Conservation (phyloP, 2,113 vertebrate genomes). For the Oenanthe oenanthe region DNA sequence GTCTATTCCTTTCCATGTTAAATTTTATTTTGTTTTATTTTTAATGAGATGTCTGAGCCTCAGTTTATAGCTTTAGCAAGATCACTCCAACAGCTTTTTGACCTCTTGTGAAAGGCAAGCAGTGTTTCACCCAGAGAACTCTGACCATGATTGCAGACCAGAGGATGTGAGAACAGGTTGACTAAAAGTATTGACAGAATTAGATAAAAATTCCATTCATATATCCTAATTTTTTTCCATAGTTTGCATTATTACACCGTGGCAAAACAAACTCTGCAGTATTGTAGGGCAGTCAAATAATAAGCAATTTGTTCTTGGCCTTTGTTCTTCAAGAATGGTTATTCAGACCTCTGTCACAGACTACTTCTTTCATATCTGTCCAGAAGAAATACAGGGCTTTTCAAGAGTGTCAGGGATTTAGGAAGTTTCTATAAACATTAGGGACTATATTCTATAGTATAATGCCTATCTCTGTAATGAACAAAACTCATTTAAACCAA, state of each 20-base stretch:
- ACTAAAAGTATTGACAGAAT: not conserved
- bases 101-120: not conserved
- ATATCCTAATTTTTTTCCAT: not conserved
- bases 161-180: not conserved
- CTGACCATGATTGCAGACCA: not conserved
- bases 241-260: not conserved
- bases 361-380: not conserved
- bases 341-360: not conserved
- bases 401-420: not conserved
- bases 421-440: not conserved
- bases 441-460: not conserved
- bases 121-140: not conserved
- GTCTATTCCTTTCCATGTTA: not conserved
- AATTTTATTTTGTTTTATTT: conserved; percentile 1
- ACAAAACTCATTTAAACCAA: not conserved
- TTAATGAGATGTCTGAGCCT: not conserved
- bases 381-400: not conserved
- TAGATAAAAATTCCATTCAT: not conserved
- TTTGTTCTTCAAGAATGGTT: not conserved
- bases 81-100: not conserved
- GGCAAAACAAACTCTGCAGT: not conserved
- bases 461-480: not conserved
- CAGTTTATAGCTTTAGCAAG: not conserved
- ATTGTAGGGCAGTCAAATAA: not conserved
- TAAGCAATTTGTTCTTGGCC: not conserved